Percentiles rank a stretch among this genome's conserved stretches.
phyloP scores from a whole-genome alignment of 1,140 invertebrate species.

The Saccostrea glomerata region DNA sequence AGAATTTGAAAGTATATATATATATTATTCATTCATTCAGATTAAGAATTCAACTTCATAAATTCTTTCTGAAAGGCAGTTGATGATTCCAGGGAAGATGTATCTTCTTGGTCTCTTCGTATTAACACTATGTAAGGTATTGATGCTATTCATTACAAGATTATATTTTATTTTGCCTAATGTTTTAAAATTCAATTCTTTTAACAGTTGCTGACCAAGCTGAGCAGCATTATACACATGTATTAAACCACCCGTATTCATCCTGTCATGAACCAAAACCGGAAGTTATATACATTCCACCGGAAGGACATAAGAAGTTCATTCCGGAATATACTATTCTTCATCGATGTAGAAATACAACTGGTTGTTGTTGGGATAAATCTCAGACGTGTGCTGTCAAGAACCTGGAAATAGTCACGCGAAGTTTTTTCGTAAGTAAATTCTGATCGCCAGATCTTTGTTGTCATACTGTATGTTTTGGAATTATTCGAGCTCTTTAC shows the following conservation, averaged over 20 bases:
- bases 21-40: background rate
- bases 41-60: background rate
- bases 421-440: slow-evolving; percentile 50
- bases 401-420: slow-evolving; percentile 45
- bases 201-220: slow-evolving; percentile 52
- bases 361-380: slow-evolving; percentile 54
- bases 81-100: background rate
- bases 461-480: no score
- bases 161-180: background rate
- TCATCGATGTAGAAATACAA: slow-evolving; percentile 52
- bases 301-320: slow-evolving; percentile 52
- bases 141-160: background rate
- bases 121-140: background rate
- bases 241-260: slow-evolving; percentile 42
- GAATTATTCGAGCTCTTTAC: no score
- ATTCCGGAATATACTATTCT: slow-evolving; percentile 56
- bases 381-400: slow-evolving; percentile 47
- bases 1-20: background rate
- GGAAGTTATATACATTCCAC: slow-evolving; percentile 50
- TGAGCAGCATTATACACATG: slow-evolving; percentile 33
- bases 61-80: background rate
- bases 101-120: background rate
- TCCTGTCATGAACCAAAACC: slow-evolving; percentile 45
- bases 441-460: no score
- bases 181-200: background rate